Conservation (phyloP, 2,113 vertebrate genomes). For the Sturnus vulgaris region DNA sequence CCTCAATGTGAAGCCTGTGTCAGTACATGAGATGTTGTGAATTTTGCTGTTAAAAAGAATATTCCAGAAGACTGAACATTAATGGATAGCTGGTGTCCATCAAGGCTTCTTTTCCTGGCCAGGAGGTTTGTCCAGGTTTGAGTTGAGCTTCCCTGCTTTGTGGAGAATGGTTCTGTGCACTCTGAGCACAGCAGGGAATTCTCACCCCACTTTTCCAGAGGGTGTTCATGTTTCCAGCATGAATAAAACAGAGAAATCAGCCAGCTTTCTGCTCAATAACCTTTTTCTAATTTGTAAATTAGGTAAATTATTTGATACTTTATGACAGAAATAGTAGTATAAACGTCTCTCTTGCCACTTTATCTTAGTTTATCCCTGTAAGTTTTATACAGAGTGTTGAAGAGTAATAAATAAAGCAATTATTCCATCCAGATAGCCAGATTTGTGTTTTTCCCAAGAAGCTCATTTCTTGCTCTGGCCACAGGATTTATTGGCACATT, state of each 20-base stretch:
- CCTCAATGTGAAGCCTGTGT: no score
- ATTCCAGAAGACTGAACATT: not conserved
- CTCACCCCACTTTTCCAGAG: not conserved
- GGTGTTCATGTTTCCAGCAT: not conserved
- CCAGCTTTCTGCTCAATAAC: not conserved
- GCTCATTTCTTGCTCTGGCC: not conserved
- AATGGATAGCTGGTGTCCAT: not conserved
- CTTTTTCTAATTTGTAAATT: not conserved
- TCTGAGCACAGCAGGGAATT: not conserved
- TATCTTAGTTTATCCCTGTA: not conserved
- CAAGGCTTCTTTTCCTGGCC: not conserved
- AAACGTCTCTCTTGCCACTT: not conserved
- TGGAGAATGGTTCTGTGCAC: not conserved
- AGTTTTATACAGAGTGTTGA: not conserved
- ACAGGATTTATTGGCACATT: not conserved
- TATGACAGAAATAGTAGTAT: not conserved
- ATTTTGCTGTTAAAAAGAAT: not conserved
- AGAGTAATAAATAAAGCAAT: not conserved
- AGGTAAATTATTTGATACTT: not conserved
- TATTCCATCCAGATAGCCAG: not conserved
- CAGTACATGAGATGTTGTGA: rapidly evolving
- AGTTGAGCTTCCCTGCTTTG: not conserved
- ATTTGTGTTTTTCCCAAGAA: not conserved
- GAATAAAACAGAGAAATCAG: not conserved
- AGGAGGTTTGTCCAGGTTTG: not conserved